Evolutionary conservation across 2,113 vertebrate species (phyloP).

Genomic region (Corythornis madagascariensis): DNA sequence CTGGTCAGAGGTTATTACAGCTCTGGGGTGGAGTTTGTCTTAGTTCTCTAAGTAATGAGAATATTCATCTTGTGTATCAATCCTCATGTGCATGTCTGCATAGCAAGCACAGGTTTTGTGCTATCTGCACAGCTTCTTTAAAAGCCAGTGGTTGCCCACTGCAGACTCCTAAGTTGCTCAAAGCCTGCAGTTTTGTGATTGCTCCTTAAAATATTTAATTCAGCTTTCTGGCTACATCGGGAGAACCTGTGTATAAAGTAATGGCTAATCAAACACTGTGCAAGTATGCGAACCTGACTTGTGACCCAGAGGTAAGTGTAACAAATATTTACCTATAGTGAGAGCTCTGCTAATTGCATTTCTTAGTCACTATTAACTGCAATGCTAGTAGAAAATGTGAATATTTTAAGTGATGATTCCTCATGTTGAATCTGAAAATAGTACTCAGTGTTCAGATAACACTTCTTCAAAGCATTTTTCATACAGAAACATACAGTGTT

Average conservation of each 20-base stretch:
- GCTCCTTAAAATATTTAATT: conserved; percentile 70
- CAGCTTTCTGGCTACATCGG: conserved; percentile 93
- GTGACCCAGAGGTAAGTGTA: conserved; percentile 85
- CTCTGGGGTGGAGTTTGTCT: background rate
- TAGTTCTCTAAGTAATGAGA: background rate
- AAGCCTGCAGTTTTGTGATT: conserved; percentile 1
- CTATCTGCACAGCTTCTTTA: background rate
- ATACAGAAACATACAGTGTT: background rate
- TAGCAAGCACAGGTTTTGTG: background rate
- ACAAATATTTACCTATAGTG: background rate
- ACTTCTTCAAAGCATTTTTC: background rate
- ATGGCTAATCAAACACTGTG: conserved; percentile 81
- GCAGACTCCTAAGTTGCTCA: background rate
- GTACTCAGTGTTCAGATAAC: background rate
- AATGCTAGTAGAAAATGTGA: background rate
- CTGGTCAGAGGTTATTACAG: background rate
- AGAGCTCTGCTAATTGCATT: background rate
- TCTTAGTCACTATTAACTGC: background rate
- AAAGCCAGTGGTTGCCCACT: background rate
- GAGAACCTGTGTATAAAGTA: conserved; percentile 90
- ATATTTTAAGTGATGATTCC: background rate
- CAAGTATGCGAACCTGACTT: conserved; percentile 86
- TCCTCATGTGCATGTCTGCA: background rate
- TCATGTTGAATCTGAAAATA: background rate
- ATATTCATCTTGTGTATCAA: background rate